These are phyloP conservation scores for Amazona guildingii DNA, from an alignment of 2,113 vertebrate species.

Conservation along the genomic window DNA sequence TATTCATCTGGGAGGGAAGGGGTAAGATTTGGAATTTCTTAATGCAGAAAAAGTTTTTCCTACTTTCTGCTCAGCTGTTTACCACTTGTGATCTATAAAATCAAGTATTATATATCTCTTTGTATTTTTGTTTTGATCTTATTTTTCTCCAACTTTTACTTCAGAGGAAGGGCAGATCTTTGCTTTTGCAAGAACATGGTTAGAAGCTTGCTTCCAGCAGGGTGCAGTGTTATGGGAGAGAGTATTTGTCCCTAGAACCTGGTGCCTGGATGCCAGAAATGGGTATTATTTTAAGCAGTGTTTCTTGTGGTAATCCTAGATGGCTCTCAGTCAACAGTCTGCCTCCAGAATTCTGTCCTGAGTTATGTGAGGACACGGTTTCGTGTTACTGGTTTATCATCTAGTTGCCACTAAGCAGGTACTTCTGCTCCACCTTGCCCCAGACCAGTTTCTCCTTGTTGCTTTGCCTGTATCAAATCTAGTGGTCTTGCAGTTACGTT, in stretches of 20 bases:
- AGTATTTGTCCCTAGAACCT: not conserved
- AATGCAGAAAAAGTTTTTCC: not conserved
- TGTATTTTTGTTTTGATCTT: not conserved
- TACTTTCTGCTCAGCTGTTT: not conserved
- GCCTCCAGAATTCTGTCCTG: not conserved
- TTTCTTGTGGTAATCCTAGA: not conserved
- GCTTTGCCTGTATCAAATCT: fast-evolving
- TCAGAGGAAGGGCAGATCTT: not conserved
- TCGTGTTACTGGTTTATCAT: not conserved
- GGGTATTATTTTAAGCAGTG: not conserved
- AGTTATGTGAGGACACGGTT: not conserved
- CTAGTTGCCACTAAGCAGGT: not conserved
- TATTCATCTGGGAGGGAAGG: not conserved
- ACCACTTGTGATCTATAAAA: not conserved
- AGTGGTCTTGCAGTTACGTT: fast-evolving
- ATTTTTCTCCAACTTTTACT: not conserved
- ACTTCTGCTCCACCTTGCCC: not conserved
- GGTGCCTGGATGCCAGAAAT: not conserved
- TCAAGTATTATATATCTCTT: not conserved
- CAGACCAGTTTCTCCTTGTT: not conserved
- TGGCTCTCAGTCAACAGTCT: not conserved
- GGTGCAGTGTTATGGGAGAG: not conserved
- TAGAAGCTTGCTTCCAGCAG: not conserved
- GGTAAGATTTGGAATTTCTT: not conserved
- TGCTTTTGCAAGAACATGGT: not conserved